Evolutionary conservation across 2,113 vertebrate genomes (phyloP), one percentile per base, ranked within the genome.

Genomic region (Sapayoa aenigma): DNA sequence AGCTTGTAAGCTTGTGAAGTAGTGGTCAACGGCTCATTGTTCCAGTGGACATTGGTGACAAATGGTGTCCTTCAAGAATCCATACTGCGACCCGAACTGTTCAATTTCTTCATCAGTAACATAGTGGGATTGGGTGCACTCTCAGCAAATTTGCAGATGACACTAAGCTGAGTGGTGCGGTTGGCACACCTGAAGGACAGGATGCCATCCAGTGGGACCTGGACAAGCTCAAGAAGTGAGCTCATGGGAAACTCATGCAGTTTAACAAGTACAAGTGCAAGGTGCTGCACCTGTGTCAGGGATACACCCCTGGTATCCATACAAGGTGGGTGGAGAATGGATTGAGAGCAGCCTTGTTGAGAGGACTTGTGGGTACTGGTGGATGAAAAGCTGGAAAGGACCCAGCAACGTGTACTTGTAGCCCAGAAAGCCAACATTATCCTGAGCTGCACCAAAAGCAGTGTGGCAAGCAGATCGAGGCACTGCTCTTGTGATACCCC

Each of bases 381-480:
- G 63, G 31, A 56, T 49, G 56, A 56, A 42, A 69, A 41, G n/a
- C 24, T 47, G 17, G 21, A 47, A n/a, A 62, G 12, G 17, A 35
- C 11, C 14, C 2, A 6, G 31, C 18, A 18, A 76, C 3, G 3
- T 13, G 18, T 5, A 27, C 23, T 55, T 56, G 25, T 9, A 76
- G 55, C 25, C 49, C 25, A 63, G 56, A 69, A 19, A 71, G 22
- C 18, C 42, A 77, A 42, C 19, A 1, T 1, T 31, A 7, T 42
- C 55, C 63, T 20, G 14, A 55, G 30, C 41, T 83, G 47, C 25
- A 28, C 47, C n/a, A 41, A 89, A 21, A 76, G 30, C 46, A 75
- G 24, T 0, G 1, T 3, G 6, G 39, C 6, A 39, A 82, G n/a
- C 39, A 19, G 17, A 30, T 8, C 0, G 0, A 55, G 9, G 17